Percentiles rank a stretch among this genome's conserved stretches.
phyloP scores from a whole-genome alignment of 2,888 invertebrate species.

The Agrotis clavis region DNA sequence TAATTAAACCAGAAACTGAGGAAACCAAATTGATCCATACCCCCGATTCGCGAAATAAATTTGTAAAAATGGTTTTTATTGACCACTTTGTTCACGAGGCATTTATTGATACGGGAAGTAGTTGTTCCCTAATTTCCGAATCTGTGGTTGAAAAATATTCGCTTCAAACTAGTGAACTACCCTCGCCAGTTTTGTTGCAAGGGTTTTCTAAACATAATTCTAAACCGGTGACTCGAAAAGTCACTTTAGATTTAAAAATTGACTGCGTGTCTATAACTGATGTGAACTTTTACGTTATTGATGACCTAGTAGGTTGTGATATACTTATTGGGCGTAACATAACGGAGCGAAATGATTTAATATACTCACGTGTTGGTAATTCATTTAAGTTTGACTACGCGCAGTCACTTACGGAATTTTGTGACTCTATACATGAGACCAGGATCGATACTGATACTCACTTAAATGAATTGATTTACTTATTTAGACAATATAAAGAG shows the following conservation, averaged over 20 bases:
- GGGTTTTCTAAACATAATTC: not conserved
- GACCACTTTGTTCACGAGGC: conserved; percentile 1
- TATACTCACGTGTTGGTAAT: conserved; percentile 7
- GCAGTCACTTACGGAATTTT: conserved; percentile 1
- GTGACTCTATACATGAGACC: not conserved
- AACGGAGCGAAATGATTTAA: conserved; percentile 7
- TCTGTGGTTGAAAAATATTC: not conserved
- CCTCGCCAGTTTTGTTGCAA: conserved; percentile 6
- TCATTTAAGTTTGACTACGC: conserved; percentile 7
- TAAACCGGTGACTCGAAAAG: conserved; percentile 3
- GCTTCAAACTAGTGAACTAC: not conserved
- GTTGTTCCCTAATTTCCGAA: not conserved
- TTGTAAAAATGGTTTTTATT: not conserved
- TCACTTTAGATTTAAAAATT: conserved; percentile 4
- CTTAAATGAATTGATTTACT: conserved; percentile 5
- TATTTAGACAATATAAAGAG: conserved; percentile 8
- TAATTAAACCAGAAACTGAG: conserved; percentile 14
- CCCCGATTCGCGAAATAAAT: conserved; percentile 9
- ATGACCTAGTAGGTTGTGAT: conserved; percentile 8
- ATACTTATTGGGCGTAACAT: conserved; percentile 9
- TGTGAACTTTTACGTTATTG: conserved; percentile 1
- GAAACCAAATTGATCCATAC: conserved; percentile 14
- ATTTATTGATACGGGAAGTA: conserved; percentile 18
- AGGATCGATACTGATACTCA: conserved; percentile 5
- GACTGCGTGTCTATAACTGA: not conserved